Evolutionary conservation across 2,888 invertebrate species (phyloP).

Genomic region (Aphodius granarius): DNA sequence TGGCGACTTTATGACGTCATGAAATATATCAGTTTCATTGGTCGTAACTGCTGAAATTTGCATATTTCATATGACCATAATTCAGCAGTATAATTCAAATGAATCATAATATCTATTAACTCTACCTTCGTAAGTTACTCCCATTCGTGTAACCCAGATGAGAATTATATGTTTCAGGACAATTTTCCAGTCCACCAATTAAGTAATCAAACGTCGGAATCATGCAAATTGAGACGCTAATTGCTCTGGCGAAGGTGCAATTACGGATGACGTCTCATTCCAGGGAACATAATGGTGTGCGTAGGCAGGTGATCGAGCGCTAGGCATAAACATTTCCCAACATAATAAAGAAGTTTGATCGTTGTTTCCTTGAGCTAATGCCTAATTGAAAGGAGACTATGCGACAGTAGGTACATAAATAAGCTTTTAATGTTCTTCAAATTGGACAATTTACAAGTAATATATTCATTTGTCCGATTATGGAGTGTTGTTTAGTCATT

Average conservation of each 20-base stretch:
- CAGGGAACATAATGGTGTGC: background rate
- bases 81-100: background rate
- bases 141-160: background rate
- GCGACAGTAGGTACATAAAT: background rate
- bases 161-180: background rate
- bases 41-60: constrained; percentile 5
- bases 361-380: background rate
- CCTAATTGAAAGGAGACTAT: background rate
- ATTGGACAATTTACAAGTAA: background rate
- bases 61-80: constrained; percentile 12
- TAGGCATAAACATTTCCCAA: background rate
- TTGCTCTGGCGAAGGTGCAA: background rate
- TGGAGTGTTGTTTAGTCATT: background rate
- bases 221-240: background rate
- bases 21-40: constrained; percentile 3
- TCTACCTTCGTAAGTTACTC: background rate
- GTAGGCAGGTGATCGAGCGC: background rate
- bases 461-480: background rate
- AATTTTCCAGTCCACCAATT: background rate
- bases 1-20: constrained; percentile 7
- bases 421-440: background rate
- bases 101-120: constrained; percentile 2
- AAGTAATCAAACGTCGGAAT: background rate
- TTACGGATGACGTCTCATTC: background rate
- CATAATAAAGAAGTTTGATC: background rate